Evolutionary conservation across 2,797 vertebrate genomes (phyloP), one percentile per base, ranked within the genome.

Genomic region (Lithobates sylvaticus): DNA sequence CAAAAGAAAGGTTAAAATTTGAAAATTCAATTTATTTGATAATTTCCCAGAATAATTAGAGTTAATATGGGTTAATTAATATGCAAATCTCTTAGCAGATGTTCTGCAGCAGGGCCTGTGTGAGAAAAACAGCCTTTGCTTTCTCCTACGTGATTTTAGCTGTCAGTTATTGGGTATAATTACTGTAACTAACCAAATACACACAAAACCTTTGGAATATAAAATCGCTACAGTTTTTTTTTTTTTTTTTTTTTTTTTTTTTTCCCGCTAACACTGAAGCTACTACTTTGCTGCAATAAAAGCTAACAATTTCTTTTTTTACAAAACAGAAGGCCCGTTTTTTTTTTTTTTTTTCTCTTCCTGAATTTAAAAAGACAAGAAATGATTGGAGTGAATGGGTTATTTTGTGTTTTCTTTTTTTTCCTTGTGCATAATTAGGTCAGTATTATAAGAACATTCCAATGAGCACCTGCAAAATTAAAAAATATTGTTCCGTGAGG

Each of bases 21-120:
- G 98, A 99, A 99, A 99, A 99, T 99, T 98, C 98, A 99, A 99
- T 99, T 99, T 99, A 99, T 99, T 99, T 99, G 98, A 99, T 99
- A 98, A 99, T 99, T 99, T 99, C 98, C 98, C 98, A 97, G 98
- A 99, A 99, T 99, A 99, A 99, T 99, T 99, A 99, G 98, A 99
- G 98, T 99, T 99, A 99, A 99, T 99, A 99, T 99, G 98, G 98
- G 98, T 99, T 99, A 99, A 99, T 99, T 99, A 99, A 99, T 99
- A 99, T 99, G 98, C 98, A 99, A 99, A 99, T 99, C 98, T 99
- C 98, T 97, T 97, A 99, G 98, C 98, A 99, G 98, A 99, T 99
- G 98, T 99, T 99, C 97, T 95, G 96, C 96, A 98, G 97, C 94
- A 96, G 97, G 96, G 97, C 96, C 96, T 95, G 96, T 95, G 92